Conservation (phyloP, 2,113 vertebrate species). For the Crotalus horridus region DNA sequence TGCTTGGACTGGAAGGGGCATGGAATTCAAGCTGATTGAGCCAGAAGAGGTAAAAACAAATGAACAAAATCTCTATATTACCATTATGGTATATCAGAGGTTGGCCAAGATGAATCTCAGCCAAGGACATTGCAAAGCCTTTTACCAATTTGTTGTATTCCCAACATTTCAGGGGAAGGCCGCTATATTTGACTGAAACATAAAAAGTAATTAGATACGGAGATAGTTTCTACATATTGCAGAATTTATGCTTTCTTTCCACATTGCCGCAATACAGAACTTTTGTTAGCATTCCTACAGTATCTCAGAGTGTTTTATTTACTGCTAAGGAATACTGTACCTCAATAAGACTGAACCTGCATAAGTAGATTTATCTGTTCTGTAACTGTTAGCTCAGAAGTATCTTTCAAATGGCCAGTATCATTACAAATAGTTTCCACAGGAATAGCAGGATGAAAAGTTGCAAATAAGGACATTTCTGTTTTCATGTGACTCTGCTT, state of each 20-base stretch:
- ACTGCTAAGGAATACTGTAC: background rate
- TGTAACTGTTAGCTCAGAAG: slow-evolving; percentile 32
- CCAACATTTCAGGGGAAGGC: background rate
- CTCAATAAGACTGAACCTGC: background rate
- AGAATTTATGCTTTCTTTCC: background rate
- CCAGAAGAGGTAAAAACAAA: slow-evolving; percentile 82
- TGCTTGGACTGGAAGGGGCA: slow-evolving; percentile 94
- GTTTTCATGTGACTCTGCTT: slow-evolving; percentile 33
- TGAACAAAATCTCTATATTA: background rate
- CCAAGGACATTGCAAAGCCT: background rate
- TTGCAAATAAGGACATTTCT: slow-evolving; percentile 53
- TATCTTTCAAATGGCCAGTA: slow-evolving; percentile 19
- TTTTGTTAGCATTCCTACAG: background rate
- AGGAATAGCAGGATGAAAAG: slow-evolving; percentile 37
- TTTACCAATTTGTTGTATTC: background rate
- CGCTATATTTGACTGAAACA: background rate
- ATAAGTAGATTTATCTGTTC: background rate
- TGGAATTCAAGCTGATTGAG: slow-evolving; percentile 98
- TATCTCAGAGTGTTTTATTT: background rate
- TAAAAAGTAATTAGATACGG: background rate
- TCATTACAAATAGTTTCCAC: slow-evolving; percentile 37
- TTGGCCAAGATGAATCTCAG: background rate
- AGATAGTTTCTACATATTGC: background rate
- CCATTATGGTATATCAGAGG: background rate
- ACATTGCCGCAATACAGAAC: background rate